These are phyloP conservation scores for Dryocosmus kuriphilus DNA, from an alignment of 2,888 invertebrate genomes.

Conservation along the genomic window DNA sequence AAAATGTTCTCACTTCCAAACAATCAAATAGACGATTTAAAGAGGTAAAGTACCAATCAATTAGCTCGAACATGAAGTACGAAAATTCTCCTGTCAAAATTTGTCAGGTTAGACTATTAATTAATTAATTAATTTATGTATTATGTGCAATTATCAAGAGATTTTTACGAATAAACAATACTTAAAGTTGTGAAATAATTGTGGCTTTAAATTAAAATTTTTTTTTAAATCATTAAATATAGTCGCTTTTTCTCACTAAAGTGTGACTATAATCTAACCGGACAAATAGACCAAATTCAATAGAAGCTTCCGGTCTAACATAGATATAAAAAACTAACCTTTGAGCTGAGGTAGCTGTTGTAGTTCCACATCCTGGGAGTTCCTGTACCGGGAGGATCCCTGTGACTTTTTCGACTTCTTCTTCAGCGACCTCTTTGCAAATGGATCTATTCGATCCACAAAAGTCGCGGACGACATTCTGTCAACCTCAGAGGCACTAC, in stretches of 20 bases:
- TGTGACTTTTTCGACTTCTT: conserved; percentile 99
- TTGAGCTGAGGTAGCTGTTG: conserved; percentile 97
- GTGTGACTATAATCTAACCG: too few species aligned
- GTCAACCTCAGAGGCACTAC: conserved; percentile 67
- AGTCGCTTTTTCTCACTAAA: neutral
- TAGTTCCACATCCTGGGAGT: conserved; percentile 98
- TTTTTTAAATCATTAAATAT: neutral
- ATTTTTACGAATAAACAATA: too few species aligned
- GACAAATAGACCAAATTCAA: neutral
- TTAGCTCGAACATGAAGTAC: neutral
- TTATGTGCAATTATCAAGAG: too few species aligned
- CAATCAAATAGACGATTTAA: neutral
- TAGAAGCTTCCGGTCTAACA: neutral
- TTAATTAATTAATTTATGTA: neutral
- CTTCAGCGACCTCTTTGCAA: conserved; percentile 97
- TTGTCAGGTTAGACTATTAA: neutral
- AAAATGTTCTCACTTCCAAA: neutral
- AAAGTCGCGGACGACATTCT: conserved; percentile 88
- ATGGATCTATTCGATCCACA: conserved; percentile 99
- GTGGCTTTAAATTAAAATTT: neutral
- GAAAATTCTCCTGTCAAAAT: neutral
- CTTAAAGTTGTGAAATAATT: too few species aligned
- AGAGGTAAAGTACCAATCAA: neutral
- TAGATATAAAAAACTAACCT: conserved; percentile 83
- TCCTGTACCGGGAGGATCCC: conserved; percentile 98